Percentiles rank a stretch among this genome's conserved stretches.
Conservation (phyloP, 2,113 vertebrate genomes). For the Rhinopomastus cyanomelas region DNA sequence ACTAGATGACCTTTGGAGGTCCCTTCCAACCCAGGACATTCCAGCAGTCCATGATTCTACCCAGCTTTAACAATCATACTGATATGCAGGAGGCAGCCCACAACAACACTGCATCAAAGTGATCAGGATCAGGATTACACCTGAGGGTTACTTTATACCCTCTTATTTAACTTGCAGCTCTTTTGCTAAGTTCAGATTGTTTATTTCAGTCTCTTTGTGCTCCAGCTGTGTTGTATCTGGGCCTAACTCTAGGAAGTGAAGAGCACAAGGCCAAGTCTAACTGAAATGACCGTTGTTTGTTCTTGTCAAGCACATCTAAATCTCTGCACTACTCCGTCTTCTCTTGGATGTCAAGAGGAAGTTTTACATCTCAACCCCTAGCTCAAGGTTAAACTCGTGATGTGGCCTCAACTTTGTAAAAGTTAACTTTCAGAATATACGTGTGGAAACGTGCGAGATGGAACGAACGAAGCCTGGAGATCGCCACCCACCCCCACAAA, state of each 20-base stretch:
- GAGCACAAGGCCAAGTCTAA: neutral
- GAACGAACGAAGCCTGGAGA: neutral
- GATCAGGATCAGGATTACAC: neutral
- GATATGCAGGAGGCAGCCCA: neutral
- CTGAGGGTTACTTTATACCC: neutral
- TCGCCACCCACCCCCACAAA: neutral
- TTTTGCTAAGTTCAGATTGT: neutral
- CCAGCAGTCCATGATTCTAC: no score
- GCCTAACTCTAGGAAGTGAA: neutral
- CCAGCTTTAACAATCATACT: neutral
- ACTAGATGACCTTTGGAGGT: no score
- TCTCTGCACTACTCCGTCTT: neutral
- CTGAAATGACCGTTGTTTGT: neutral
- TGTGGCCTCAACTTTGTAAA: neutral
- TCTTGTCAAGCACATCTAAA: neutral
- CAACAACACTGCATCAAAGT: neutral
- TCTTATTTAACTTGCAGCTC: neutral
- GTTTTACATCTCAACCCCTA: neutral
- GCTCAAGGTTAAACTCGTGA: neutral
- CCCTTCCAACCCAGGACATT: no score
- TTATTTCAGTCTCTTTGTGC: neutral
- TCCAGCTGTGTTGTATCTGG: neutral
- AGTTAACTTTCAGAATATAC: neutral
- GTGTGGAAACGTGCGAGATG: neutral
- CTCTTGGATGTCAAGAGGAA: neutral